Evolutionary conservation across 2,888 invertebrate species (phyloP).

Genomic region (Junonia oenone): DNA sequence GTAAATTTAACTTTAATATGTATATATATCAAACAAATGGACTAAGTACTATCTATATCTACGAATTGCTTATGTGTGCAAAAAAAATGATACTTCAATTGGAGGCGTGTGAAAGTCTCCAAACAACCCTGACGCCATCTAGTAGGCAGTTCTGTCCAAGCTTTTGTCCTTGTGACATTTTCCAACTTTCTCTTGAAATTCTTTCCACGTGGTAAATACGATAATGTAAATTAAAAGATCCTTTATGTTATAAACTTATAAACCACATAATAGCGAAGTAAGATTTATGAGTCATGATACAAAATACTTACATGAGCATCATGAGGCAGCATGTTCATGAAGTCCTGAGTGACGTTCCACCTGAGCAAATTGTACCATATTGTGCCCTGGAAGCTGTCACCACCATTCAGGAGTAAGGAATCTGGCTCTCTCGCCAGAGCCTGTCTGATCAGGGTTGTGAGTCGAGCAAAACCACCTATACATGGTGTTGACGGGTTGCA

Average conservation of each 20-base stretch:
- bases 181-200: no score
- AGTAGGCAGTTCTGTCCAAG: no score
- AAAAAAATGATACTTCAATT: no score
- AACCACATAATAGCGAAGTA: no score
- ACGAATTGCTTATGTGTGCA: no score
- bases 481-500: constrained; percentile 78
- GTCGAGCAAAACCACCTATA: constrained; percentile 85
- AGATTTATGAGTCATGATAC: no score
- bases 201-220: no score
- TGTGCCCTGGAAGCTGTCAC: constrained; percentile 85
- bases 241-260: background rate
- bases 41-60: no score
- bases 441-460: constrained; percentile 78
- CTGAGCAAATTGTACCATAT: constrained; percentile 87
- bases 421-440: constrained; percentile 75
- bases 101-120: no score
- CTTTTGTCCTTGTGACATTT: no score
- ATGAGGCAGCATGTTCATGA: constrained; percentile 87
- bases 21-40: background rate
- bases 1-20: background rate
- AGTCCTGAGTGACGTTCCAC: constrained; percentile 87
- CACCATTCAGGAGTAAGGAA: constrained; percentile 82
- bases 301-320: constrained; percentile 84
- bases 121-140: no score
- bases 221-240: no score